Evolutionary conservation across 2,113 vertebrate species (phyloP), one percentile per base, ranked within the genome.

Genomic region (Tamias sibiricus): DNA sequence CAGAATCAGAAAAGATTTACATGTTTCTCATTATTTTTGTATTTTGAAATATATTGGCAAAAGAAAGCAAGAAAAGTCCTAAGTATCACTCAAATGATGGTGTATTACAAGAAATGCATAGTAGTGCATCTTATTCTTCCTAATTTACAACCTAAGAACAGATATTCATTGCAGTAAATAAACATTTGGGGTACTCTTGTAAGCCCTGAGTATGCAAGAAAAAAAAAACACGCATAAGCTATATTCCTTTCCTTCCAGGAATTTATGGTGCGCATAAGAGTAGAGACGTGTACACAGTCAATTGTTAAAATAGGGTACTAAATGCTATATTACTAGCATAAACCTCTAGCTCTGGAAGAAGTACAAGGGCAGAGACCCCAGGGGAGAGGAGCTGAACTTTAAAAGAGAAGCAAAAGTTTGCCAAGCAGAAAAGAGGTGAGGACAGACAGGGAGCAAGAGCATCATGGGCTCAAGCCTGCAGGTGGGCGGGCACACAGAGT

Each of bases 11-110:
- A 79, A 57, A 22, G 24, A 47, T 75, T 68, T 57, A 14, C 16
- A n/a, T 42, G 95, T 90, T 64, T 71, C 30, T 76, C 44, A 52
- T 92, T 69, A 47, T 30, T 92, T 79, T 52, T n/a, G 24, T 40
- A 85, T 77, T 62, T 92, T 82, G 26, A 93, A 95, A 79, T 92
- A 79, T 9, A 79, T 66, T 96, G 17, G 72, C 52, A 79, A 68
- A 64, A 42, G 12, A 30, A 80, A 13, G 44, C 49, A 54, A 68
- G 32, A 40, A 66, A 66, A 35, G 40, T 66, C 62, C 35, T 80
- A 79, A 13, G 64, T 14, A 74, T 30, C 71, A 69, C 24, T 74
- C 52, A 83, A 47, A 80, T 75, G 22, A 17, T n/a, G 10, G 7
- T 80, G 1, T 37, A 59, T 54, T 64, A 35, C 86, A 6, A 96